Base-by-base conservation (phyloP, 2,888 invertebrate species). In the Hemithea aestivaria region DNA sequence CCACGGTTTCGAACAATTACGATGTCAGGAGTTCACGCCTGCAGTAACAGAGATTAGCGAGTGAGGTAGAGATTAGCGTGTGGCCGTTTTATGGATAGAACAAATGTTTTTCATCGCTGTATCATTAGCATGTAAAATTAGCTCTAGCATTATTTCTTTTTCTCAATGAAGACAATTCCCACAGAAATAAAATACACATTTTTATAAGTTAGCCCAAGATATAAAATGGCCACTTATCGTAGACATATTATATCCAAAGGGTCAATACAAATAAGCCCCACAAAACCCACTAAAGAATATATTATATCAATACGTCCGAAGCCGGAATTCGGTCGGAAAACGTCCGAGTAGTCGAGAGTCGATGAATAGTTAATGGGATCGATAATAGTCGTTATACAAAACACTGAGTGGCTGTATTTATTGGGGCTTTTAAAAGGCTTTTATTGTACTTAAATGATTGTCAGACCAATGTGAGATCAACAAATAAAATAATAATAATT, bases 281-380 rank as follows among this genome's bases (percentile, higher is more conserved):
- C 16, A 16, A 16, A 4, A 16, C 20, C 6, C 20, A 33, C 25
- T 32, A 10, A 9, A 16, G 10, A 33, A 33, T 28, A 27, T 33
- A 25, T 33, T 28, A 27, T 33, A 25, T 33, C 24, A 27, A 33
- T 16, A n/a, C n/a, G 6, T 7, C 21, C 21, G 20, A 34, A 21
- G 29, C 27, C 23, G 32, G 32, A 29, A 39, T 39, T 39, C 16
- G 28, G 21, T 25, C 11, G 8, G 12, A 10, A 27, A 33, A 20
- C 6, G n/a, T 12, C n/a, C n/a, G n/a, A n/a, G n/a, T n/a, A n/a
- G 30, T 12, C 24, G 20, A 27, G 27, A 10, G 28, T n/a, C 11
- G 20, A 9, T 39, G 33, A 39, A 39, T 39, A 28, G 16, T 34
- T 29, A 24, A 39, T 25, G 21, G 7, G 27, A 33, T 32, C 27